phyloP scores from a whole-genome alignment of 1,140 invertebrate species.

The Drosophila hydei region DNA sequence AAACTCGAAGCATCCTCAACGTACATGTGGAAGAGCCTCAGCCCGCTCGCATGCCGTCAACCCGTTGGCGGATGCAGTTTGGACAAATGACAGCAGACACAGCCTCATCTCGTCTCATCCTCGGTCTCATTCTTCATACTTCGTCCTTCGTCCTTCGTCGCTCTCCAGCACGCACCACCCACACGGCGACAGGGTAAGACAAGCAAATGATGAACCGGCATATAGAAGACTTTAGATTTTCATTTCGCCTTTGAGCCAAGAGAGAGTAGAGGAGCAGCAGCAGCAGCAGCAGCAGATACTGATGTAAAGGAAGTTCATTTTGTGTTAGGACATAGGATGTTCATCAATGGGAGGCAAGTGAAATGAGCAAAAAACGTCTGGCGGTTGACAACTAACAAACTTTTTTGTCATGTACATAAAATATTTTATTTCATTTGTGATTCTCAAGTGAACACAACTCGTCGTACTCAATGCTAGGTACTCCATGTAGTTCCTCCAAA shows the following conservation, averaged over 20 bases:
- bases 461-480: conserved; percentile 5
- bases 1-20: conserved; percentile 19
- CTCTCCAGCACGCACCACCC: conserved; percentile 3
- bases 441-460: conserved; percentile 44
- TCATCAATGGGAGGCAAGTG: conserved; percentile 61
- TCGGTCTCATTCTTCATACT: neutral
- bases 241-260: conserved; percentile 23
- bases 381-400: conserved; percentile 61
- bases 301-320: conserved; percentile 53
- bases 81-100: conserved; percentile 72
- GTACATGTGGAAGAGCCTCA: conserved; percentile 14
- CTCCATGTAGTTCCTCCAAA: neutral
- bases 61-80: conserved; percentile 71
- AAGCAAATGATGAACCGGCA: conserved; percentile 63
- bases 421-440: conserved; percentile 75
- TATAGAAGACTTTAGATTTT: conserved; percentile 53
- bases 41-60: neutral
- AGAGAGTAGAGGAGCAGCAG: neutral
- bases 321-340: conserved; percentile 43
- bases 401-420: conserved; percentile 60
- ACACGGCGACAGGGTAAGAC: conserved; percentile 46
- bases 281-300: neutral
- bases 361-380: conserved; percentile 71
- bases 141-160: neutral
- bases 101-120: conserved; percentile 12